A percentile compares a stretch with the other conserved stretches of the same genome.
These are phyloP conservation scores for Tigriopus californicus DNA, from an alignment of 2,888 invertebrate species.

Conservation along the genomic window DNA sequence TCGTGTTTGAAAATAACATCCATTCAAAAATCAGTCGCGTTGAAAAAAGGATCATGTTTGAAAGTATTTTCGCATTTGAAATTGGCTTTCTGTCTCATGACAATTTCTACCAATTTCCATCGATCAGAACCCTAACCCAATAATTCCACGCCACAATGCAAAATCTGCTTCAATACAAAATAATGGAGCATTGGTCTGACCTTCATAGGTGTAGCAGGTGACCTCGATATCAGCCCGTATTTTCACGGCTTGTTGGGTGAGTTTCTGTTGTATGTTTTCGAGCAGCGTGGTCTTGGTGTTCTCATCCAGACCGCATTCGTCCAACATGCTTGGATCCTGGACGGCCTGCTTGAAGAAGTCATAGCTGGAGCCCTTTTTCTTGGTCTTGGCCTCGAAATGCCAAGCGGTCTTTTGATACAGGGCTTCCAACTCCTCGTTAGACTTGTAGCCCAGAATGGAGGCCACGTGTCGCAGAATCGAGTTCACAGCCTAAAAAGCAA, in stretches of 20 bases:
- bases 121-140: too few relatives aligned
- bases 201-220: constrained; percentile 80
- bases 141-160: too few relatives aligned
- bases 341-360: constrained; percentile 98
- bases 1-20: too few relatives aligned
- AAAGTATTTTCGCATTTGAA: too few relatives aligned
- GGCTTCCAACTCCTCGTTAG: constrained; percentile 79
- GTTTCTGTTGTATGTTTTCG: constrained; percentile 40
- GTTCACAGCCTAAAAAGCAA: constrained; percentile 56
- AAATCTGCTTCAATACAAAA: too few relatives aligned
- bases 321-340: constrained; percentile 80
- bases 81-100: too few relatives aligned
- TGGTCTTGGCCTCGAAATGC: constrained; percentile 92
- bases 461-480: constrained; percentile 94
- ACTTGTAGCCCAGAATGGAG: constrained; percentile 73
- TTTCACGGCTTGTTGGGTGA: constrained; percentile 93
- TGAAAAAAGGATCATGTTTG: too few relatives aligned
- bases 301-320: constrained; percentile 86
- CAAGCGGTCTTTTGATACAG: constrained; percentile 91
- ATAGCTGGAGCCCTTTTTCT: constrained; percentile 84
- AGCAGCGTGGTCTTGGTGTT: constrained; percentile 49
- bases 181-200: constrained; percentile 29
- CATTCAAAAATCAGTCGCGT: too few relatives aligned
- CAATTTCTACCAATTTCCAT: too few relatives aligned
- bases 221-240: constrained; percentile 83